Evolutionary conservation across 2,888 invertebrate species (phyloP).

Genomic region (Tetramorium bicarinatum): DNA sequence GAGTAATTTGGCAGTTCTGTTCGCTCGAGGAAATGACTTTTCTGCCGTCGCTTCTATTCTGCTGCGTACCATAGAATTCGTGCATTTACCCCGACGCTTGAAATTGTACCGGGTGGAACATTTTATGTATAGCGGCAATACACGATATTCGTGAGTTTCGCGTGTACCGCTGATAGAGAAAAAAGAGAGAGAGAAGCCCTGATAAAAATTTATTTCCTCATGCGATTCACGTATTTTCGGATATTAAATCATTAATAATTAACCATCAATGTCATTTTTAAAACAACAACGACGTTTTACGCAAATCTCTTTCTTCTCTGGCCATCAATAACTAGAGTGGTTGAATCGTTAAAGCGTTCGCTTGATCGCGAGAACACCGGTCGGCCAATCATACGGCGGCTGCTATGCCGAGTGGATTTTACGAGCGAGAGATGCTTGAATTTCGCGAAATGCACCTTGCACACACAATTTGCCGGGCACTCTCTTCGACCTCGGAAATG

Average conservation of each 20-base stretch:
- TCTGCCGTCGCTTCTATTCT: slow-evolving; percentile 58
- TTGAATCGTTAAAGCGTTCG: slow-evolving; percentile 33
- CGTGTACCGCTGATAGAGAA: not conserved
- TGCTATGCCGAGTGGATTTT: slow-evolving; percentile 27
- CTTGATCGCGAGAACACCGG: slow-evolving; percentile 33
- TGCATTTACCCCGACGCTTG: slow-evolving; percentile 23
- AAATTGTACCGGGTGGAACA: slow-evolving; percentile 47
- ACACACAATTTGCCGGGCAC: slow-evolving; percentile 31
- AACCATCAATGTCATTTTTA: slow-evolving; percentile 15
- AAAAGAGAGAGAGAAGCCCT: not conserved
- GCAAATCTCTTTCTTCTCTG: slow-evolving; percentile 19
- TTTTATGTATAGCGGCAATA: slow-evolving; percentile 6
- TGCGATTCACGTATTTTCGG: not conserved
- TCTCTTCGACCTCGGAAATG: slow-evolving; percentile 50
- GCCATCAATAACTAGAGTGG: not conserved
- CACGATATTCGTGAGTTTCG: not conserved
- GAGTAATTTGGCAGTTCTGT: slow-evolving; percentile 55
- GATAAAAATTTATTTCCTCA: slow-evolving; percentile 17
- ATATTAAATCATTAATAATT: slow-evolving; percentile 25
- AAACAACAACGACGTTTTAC: not conserved
- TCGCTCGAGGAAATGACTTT: slow-evolving; percentile 64
- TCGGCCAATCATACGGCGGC: slow-evolving; percentile 19
- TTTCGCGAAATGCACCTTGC: slow-evolving; percentile 29
- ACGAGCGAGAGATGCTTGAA: slow-evolving; percentile 36
- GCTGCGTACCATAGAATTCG: slow-evolving; percentile 35